phyloP scores from a whole-genome alignment of 1,140 invertebrate genomes.

The Drosophila mojavensis region DNA sequence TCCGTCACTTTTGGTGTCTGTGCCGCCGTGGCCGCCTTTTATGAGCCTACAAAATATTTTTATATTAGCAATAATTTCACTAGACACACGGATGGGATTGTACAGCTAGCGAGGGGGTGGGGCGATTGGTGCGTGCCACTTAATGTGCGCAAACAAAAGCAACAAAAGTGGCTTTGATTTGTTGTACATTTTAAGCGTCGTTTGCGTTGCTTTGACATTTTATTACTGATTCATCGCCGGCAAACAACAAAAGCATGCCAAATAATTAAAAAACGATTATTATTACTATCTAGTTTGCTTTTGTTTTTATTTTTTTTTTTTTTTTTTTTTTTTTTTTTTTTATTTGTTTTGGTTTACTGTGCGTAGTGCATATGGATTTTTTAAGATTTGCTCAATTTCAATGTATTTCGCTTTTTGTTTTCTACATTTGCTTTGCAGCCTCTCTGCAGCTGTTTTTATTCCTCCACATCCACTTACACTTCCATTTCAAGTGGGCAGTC shows the following conservation, averaged over 20 bases:
- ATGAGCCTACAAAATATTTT: slow-evolving; percentile 79
- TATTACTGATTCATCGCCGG: slow-evolving; percentile 60
- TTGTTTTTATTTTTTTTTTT: not conserved
- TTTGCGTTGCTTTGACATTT: slow-evolving; percentile 59
- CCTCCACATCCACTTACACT: slow-evolving; percentile 20
- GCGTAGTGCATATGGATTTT: slow-evolving; percentile 8
- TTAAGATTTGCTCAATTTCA: slow-evolving; percentile 23
- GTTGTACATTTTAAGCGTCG: slow-evolving; percentile 53
- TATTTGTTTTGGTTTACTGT: slow-evolving; percentile 23
- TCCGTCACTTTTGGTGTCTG: slow-evolving; percentile 16
- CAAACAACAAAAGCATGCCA: slow-evolving; percentile 37
- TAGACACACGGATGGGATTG: slow-evolving; percentile 59
- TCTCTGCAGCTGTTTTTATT: slow-evolving; percentile 45
- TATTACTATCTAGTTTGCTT: slow-evolving; percentile 50
- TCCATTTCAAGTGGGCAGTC: slow-evolving; percentile 45
- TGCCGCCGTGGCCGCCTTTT: slow-evolving; percentile 61
- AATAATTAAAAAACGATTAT: slow-evolving; percentile 76
- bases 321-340: slow-evolving; percentile 5
- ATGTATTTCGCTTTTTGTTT: not conserved
- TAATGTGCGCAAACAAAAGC: slow-evolving; percentile 42
- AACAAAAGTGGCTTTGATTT: slow-evolving; percentile 65
- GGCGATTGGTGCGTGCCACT: slow-evolving; percentile 24
- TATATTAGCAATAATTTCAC: slow-evolving; percentile 82
- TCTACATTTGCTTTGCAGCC: slow-evolving; percentile 34
- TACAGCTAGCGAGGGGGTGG: not conserved